Conservation (phyloP, 2,888 invertebrate species). For the Eueremaeus valkanovi region DNA sequence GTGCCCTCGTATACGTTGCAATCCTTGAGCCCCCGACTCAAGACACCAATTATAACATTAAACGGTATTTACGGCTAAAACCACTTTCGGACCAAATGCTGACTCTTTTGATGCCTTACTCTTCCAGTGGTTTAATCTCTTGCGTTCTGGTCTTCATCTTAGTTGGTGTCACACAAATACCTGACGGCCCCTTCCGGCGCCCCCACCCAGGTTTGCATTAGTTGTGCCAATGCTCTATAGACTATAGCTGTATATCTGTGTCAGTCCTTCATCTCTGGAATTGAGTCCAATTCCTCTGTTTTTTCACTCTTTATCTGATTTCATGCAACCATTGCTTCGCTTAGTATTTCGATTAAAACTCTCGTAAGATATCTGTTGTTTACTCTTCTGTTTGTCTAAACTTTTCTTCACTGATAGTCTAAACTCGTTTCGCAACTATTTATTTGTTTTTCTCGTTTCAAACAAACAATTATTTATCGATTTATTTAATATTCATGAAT, state of each 20-base stretch:
- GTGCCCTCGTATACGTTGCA: constrained; percentile 56
- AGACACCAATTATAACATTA: constrained; percentile 56
- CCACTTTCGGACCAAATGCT: background rate
- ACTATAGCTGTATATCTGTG: too few relatives aligned
- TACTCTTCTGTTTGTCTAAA: background rate
- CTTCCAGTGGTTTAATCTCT: constrained; percentile 56
- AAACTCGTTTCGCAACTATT: too few relatives aligned
- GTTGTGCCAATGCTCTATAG: too few relatives aligned
- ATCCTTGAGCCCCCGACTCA: constrained; percentile 54
- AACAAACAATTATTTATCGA: background rate
- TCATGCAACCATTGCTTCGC: background rate
- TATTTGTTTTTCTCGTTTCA: background rate
- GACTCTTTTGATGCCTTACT: background rate
- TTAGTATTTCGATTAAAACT: background rate
- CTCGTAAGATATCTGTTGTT: background rate
- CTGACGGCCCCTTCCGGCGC: constrained; percentile 59
- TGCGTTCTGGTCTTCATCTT: constrained; percentile 56
- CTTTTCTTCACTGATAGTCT: background rate
- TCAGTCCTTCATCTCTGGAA: background rate
- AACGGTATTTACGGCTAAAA: constrained; percentile 54
- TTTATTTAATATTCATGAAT: too few relatives aligned
- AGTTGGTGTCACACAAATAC: constrained; percentile 58
- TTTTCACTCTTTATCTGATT: constrained; percentile 29
- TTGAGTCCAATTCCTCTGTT: constrained; percentile 29
- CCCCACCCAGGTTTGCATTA: constrained; percentile 56